Evolutionary conservation across 64 coral and sea anemone genomes (phyloP).

Genomic region (Actinia tenebrosa): DNA sequence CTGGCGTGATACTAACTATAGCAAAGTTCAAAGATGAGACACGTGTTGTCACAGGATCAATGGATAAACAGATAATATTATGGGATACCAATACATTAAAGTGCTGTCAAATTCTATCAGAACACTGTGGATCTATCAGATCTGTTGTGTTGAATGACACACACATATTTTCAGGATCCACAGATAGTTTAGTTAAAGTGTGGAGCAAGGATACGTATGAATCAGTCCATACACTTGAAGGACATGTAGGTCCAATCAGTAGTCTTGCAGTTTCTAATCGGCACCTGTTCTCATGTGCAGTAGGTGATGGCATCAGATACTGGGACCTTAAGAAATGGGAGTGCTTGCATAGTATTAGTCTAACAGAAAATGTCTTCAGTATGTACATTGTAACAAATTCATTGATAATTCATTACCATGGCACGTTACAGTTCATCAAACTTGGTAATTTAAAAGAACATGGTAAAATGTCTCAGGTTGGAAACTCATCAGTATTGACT

Average conservation of each 20-base stretch:
- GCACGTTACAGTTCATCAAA: slow-evolving; percentile 49
- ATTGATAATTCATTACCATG: slow-evolving; percentile 35
- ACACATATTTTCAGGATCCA: slow-evolving; percentile 71
- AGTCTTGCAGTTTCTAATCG: slow-evolving; percentile 63
- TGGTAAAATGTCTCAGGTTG: slow-evolving; percentile 50
- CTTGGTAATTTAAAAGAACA: slow-evolving; percentile 80
- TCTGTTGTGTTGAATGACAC: slow-evolving; percentile 45
- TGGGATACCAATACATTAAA: slow-evolving; percentile 73
- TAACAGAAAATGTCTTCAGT: slow-evolving; percentile 18
- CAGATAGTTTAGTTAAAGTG: slow-evolving; percentile 60
- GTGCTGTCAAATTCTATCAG: slow-evolving; percentile 62
- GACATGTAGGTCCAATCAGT: slow-evolving; percentile 53
- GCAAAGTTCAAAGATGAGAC: neutral
- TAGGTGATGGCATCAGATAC: slow-evolving; percentile 64
- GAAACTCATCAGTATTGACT: neutral
- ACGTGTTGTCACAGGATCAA: slow-evolving; percentile 79
- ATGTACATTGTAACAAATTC: slow-evolving; percentile 48
- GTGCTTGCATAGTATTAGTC: slow-evolving; percentile 49
- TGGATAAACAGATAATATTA: slow-evolving; percentile 73
- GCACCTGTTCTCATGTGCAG: slow-evolving; percentile 74
- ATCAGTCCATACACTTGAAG: slow-evolving; percentile 37
- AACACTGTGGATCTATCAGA: slow-evolving; percentile 74
- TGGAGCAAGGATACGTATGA: slow-evolving; percentile 80
- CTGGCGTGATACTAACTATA: slow-evolving; percentile 54
- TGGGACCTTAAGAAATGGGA: slow-evolving; percentile 79